Conservation (phyloP, 1,140 invertebrate species). For the Apolygus lucorum region DNA sequence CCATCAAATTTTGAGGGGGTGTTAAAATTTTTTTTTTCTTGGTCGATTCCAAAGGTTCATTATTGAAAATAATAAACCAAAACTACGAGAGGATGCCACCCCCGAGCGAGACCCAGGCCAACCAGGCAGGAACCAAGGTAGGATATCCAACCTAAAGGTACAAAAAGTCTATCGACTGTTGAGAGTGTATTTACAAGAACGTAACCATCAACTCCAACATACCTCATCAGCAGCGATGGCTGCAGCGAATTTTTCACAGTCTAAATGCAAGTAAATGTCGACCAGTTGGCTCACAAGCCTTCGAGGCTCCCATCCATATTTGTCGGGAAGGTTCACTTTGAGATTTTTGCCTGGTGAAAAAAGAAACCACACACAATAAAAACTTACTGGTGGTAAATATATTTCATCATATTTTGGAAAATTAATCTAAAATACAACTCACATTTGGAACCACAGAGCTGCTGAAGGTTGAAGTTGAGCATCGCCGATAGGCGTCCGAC, state of each 20-base stretch:
- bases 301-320: conserved; percentile 94
- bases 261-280: conserved; percentile 93
- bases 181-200: too few relatives aligned
- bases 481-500: conserved; percentile 90
- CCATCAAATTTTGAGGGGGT: too few relatives aligned
- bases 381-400: too few relatives aligned
- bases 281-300: conserved; percentile 82
- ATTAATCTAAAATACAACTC: conserved; percentile 29
- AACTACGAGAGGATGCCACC: too few relatives aligned
- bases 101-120: too few relatives aligned
- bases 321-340: conserved; percentile 89
- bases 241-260: conserved; percentile 81
- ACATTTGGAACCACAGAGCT: conserved; percentile 95
- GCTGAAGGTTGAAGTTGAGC: conserved; percentile 95
- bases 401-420: not conserved
- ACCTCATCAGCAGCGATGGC: conserved; percentile 85
- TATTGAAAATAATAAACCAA: too few relatives aligned
- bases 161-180: too few relatives aligned
- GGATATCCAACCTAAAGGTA: too few relatives aligned
- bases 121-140: too few relatives aligned
- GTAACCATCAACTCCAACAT: too few relatives aligned
- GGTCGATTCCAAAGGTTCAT: too few relatives aligned
- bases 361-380: conserved; percentile 1
- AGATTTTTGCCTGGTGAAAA: conserved; percentile 61
- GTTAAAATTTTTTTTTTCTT: too few relatives aligned